Evolutionary conservation across 1,140 invertebrate species (phyloP).

Genomic region (Drosophila jambulina): DNA sequence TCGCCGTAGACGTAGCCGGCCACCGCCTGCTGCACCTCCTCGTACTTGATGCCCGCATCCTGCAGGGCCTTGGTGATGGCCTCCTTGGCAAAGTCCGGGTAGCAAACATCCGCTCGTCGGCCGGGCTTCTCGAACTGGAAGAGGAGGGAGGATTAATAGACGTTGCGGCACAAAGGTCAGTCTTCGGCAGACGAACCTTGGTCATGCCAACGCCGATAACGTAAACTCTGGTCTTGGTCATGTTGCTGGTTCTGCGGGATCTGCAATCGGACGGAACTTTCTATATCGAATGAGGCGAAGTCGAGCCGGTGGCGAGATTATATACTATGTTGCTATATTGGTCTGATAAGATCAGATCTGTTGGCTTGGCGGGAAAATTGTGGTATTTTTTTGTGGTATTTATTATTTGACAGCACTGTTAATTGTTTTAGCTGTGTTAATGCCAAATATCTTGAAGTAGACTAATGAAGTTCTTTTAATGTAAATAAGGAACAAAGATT

Average conservation of each 20-base stretch:
- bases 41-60: slow-evolving; percentile 94
- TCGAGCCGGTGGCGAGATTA: slow-evolving; percentile 8
- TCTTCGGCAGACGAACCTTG: slow-evolving; percentile 87
- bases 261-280: slow-evolving; percentile 25
- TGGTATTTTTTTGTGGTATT: no score
- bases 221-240: slow-evolving; percentile 89
- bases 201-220: slow-evolving; percentile 99
- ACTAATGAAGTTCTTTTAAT: no score
- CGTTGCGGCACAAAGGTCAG: slow-evolving; percentile 50
- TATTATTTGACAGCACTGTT: no score
- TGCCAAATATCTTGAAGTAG: no score
- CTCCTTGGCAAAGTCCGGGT: slow-evolving; percentile 97
- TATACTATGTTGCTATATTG: background rate
- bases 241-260: slow-evolving; percentile 62
- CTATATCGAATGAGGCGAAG: slow-evolving; percentile 18
- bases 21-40: slow-evolving; percentile 93
- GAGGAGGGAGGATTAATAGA: background rate
- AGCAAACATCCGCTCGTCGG: slow-evolving; percentile 92
- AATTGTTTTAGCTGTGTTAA: no score
- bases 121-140: slow-evolving; percentile 92
- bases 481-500: no score
- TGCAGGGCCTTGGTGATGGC: slow-evolving; percentile 95
- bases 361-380: background rate
- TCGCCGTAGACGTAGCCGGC: slow-evolving; percentile 99
- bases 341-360: slow-evolving; percentile 29